phyloP scores from a whole-genome alignment of 2,888 invertebrate genomes.

The Graphium colonna region DNA sequence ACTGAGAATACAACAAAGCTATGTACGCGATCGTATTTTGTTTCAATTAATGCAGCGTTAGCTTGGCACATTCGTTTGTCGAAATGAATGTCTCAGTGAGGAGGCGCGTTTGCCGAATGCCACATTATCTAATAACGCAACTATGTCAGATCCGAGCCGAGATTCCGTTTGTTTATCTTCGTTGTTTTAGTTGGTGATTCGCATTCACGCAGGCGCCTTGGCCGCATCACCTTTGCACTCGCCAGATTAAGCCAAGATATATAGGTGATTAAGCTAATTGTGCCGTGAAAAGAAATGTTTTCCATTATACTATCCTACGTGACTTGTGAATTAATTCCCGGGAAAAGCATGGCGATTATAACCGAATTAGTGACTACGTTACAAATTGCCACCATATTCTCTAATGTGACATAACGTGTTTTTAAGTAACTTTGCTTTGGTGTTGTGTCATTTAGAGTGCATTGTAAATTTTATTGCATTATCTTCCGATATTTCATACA shows the following conservation, averaged over 20 bases:
- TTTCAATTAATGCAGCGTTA: conserved; percentile 27
- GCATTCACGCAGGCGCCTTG: conserved; percentile 32
- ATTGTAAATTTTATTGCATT: no score
- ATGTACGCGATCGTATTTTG: no score
- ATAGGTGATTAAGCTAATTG: conserved; percentile 19
- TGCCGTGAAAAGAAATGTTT: conserved; percentile 1
- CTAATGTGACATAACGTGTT: not conserved
- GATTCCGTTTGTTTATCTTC: conserved; percentile 36
- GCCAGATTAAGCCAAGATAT: conserved; percentile 18
- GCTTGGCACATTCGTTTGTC: not conserved
- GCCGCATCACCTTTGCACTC: conserved; percentile 29
- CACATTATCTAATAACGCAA: conserved; percentile 33
- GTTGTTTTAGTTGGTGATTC: conserved; percentile 34
- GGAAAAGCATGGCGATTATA: not conserved
- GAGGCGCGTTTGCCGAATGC: conserved; percentile 29
- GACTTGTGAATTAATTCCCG: not conserved
- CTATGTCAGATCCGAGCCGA: conserved; percentile 31
- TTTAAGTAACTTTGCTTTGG: not conserved
- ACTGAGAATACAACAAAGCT: conserved; percentile 27
- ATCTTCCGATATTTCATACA: no score
- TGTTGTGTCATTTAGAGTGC: not conserved
- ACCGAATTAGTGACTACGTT: not conserved
- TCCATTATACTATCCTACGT: not conserved
- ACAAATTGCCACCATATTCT: not conserved
- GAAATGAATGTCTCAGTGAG: conserved; percentile 17